Conservation (phyloP, 2,888 invertebrate species). For the Mythimna ferrago region DNA sequence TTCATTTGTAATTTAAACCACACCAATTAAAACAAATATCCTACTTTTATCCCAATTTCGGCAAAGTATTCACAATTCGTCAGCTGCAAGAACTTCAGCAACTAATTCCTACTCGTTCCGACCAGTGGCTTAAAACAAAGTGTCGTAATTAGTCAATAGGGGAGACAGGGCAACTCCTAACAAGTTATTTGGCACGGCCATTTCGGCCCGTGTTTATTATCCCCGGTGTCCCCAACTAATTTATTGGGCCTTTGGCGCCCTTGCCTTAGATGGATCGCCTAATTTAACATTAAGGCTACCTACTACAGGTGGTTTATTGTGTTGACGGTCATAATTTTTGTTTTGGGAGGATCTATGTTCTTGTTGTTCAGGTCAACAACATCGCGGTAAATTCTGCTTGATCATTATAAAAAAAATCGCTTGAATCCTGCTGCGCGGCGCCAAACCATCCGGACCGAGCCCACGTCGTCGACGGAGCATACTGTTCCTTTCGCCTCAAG, state of each 20-base stretch:
- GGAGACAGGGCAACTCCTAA: slow-evolving; percentile 82
- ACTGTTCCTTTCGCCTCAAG: too few species aligned
- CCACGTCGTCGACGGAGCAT: too few species aligned
- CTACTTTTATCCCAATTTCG: slow-evolving; percentile 25
- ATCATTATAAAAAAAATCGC: not conserved
- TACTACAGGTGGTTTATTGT: slow-evolving; percentile 69
- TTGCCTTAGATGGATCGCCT: slow-evolving; percentile 87
- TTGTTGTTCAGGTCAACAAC: not conserved
- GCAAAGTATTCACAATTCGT: slow-evolving; percentile 50
- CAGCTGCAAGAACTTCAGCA: slow-evolving; percentile 58
- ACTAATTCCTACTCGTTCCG: slow-evolving; percentile 56
- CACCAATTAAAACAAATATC: slow-evolving; percentile 40
- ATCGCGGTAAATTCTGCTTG: too few species aligned
- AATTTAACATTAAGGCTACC: slow-evolving; percentile 87
- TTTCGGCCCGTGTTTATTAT: slow-evolving; percentile 87
- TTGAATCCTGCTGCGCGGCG: too few species aligned
- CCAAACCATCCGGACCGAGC: too few species aligned
- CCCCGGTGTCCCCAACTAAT: slow-evolving; percentile 88
- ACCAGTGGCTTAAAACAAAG: slow-evolving; percentile 79
- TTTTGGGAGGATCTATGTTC: slow-evolving; percentile 46
- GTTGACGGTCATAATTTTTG: slow-evolving; percentile 77
- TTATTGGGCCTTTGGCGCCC: slow-evolving; percentile 88
- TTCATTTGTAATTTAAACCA: slow-evolving; percentile 10
- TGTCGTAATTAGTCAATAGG: slow-evolving; percentile 87
- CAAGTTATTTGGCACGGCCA: slow-evolving; percentile 87